phyloP scores from a whole-genome alignment of 2,113 vertebrate species.

The Aplodontia rufa region DNA sequence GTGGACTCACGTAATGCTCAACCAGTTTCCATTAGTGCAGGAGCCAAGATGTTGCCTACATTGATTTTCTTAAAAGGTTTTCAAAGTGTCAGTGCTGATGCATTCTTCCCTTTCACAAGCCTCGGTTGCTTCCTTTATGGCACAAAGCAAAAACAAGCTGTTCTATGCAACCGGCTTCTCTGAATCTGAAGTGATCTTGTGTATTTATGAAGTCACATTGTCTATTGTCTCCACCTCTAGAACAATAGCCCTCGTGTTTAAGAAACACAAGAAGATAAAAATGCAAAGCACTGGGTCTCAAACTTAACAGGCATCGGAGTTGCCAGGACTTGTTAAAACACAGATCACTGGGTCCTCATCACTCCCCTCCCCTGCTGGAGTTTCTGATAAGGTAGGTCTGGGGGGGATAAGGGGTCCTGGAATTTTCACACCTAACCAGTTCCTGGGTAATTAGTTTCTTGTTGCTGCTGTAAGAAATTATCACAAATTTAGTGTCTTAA shows the following conservation, averaged over 20 bases:
- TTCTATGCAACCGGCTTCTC: not conserved
- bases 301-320: not conserved
- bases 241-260: not conserved
- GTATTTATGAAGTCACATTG: not conserved
- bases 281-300: not conserved
- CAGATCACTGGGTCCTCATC: not conserved
- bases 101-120: constrained; percentile 49
- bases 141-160: constrained; percentile 1
- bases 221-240: not conserved
- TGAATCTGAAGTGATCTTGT: not conserved
- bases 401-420: accelerated
- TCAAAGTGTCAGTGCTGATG: constrained; percentile 34
- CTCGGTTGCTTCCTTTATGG: not conserved
- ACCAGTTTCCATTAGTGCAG: constrained; percentile 71
- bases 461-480: not conserved
- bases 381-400: not conserved
- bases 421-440: not conserved
- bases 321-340: not conserved
- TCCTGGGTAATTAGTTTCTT: not conserved
- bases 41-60: constrained; percentile 53
- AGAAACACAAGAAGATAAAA: not conserved
- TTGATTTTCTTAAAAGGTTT: constrained; percentile 82
- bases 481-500: not conserved
- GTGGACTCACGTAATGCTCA: constrained; percentile 59
- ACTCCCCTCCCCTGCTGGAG: not conserved